A percentile compares a stretch with the other conserved stretches of the same genome.
Evolutionary conservation across 2,797 vertebrate species (phyloP).

Genomic region (Mallotus villosus): DNA sequence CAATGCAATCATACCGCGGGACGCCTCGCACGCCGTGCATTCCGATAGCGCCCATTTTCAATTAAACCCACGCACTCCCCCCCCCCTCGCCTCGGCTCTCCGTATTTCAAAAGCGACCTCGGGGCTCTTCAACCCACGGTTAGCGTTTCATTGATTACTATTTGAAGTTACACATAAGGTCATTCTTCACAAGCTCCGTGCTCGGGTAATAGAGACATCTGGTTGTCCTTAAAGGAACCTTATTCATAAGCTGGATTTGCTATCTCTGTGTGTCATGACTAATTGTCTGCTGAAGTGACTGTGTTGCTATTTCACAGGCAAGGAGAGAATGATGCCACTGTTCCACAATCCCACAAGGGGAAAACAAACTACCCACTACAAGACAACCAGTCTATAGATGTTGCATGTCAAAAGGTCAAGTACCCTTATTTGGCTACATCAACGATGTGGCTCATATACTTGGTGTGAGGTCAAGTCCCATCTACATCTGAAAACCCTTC

Average conservation of each 20-base stretch:
- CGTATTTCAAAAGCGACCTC: constrained; percentile 2
- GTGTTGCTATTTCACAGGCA: too few relatives aligned
- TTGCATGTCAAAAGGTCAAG: neutral
- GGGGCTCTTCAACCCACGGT: neutral
- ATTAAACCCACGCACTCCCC: neutral
- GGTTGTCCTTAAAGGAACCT: neutral
- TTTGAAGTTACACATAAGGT: neutral
- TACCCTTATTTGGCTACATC: neutral
- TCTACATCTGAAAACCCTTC: constrained; percentile 13
- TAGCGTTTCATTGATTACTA: neutral
- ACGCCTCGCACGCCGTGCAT: constrained; percentile 5
- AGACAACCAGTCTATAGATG: neutral
- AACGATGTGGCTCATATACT: neutral
- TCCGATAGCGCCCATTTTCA: neutral
- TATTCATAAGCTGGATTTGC: neutral
- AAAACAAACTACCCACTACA: neutral
- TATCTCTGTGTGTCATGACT: neutral
- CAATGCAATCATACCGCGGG: constrained; percentile 5
- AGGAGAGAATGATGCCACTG: too few relatives aligned
- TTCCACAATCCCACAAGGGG: neutral
- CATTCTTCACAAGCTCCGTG: neutral
- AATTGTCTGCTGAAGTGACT: neutral
- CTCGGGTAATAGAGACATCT: neutral
- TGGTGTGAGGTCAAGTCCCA: constrained; percentile 3
- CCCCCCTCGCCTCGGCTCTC: neutral